Base-by-base conservation (phyloP, 1,140 invertebrate species). In the Agrypnia vestita region DNA sequence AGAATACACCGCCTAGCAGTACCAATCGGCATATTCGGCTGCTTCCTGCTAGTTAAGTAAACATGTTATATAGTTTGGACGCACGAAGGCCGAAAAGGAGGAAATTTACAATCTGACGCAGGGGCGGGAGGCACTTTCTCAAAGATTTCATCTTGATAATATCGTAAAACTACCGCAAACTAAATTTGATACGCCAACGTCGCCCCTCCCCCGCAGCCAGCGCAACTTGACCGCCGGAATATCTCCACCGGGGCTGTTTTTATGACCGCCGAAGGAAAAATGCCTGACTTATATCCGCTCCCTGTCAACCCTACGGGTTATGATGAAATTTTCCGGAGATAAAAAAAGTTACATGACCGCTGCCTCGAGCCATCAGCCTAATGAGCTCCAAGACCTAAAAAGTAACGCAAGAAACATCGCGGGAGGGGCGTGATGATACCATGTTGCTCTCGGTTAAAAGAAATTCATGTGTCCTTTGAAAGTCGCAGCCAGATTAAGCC, bases 331-430 rank as follows among this genome's bases (percentile, higher is more conserved):
- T 61, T 61, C 53, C 69, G 55, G 15, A 73, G 64, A 69, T 69
- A 56, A 76, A 76, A 78, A 72, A 80, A 80, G 56, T 80, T 59
- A 69, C 64, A 69, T 47, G 79, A 71, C 79, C 61, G 46, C 71
- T 44, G 79, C 79, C 71, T 64, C 19, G 21, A 64, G 79, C 72
- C 56, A 80, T 80, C 79, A 69, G 53, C 53, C 46, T 80, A 80
- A 80, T 76, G 79, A 80, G 73, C 79, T 43, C 19, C 49, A 35
- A 43, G 25, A 53, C 51, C 46, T 53, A 76, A 76, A 79, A 79
- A 79, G 17, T 79, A 47, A 19, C 49, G n/a, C 76, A n/a, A 59
- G 10, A 67, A 35, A 35, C 25, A 35, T 35, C 25, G 25, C 25
- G 25, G 25, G 6, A 35, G 25, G 12, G 19, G 64, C 55, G 62